Evolutionary conservation across 1,140 invertebrate species (phyloP).

Genomic region (Caenorhabditis tropicalis): DNA sequence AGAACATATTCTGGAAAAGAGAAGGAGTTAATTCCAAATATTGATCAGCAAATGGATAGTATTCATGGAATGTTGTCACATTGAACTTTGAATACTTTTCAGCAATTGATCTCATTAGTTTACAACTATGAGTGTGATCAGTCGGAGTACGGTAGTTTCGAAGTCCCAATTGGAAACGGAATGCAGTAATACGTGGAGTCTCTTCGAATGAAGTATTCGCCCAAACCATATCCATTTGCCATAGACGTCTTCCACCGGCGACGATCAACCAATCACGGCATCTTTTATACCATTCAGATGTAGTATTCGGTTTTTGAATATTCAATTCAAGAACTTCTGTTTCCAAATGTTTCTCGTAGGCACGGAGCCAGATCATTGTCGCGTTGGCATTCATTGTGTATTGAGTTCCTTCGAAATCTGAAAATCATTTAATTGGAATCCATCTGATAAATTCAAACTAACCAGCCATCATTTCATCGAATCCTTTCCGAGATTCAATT

Average conservation of each 20-base stretch:
- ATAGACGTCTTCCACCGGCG: conserved; percentile 68
- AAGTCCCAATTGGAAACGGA: conserved; percentile 70
- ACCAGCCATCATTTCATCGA: conserved; percentile 61
- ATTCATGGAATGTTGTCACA: conserved; percentile 72
- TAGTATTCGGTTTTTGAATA: conserved; percentile 61
- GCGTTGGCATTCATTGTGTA: conserved; percentile 71
- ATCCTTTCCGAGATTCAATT: conserved; percentile 44
- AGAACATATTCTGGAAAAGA: conserved; percentile 81
- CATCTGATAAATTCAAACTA: background rate
- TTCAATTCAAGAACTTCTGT: conserved; percentile 57
- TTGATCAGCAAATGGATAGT: conserved; percentile 71
- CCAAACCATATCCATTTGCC: conserved; percentile 72
- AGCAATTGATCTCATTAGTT: conserved; percentile 68
- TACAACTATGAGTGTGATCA: conserved; percentile 69
- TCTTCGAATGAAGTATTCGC: conserved; percentile 42
- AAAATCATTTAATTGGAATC: background rate
- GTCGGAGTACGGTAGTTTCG: conserved; percentile 70
- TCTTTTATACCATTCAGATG: conserved; percentile 65
- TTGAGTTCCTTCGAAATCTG: conserved; percentile 64
- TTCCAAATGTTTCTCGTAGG: conserved; percentile 65
- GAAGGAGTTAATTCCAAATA: conserved; percentile 72
- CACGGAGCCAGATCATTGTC: conserved; percentile 71
- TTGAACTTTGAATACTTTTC: conserved; percentile 65
- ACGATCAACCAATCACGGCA: conserved; percentile 69
- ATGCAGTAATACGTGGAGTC: conserved; percentile 61